phyloP scores from a whole-genome alignment of 2,888 invertebrate species.

The Pollenia griseotomentosa region DNA sequence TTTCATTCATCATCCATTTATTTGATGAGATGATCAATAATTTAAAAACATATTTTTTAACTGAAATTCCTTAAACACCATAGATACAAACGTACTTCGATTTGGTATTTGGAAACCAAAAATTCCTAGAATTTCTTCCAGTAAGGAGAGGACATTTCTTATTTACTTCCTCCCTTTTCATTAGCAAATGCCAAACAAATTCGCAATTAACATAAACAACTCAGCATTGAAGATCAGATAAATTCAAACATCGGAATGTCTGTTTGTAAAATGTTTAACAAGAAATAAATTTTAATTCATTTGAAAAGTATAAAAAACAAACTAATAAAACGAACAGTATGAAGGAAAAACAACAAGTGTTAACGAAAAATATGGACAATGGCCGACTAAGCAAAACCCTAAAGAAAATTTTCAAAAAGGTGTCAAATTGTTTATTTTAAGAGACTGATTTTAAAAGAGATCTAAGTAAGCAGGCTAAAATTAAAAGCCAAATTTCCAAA shows the following conservation, averaged over 20 bases:
- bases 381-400: not conserved
- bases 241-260: conserved; percentile 69
- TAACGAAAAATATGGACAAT: not conserved
- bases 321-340: not conserved
- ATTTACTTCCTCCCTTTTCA: conserved; percentile 61
- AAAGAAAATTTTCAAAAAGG: not conserved
- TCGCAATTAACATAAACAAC: conserved; percentile 74
- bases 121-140: not conserved
- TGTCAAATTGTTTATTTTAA: too few species aligned
- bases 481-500: too few species aligned
- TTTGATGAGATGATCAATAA: not conserved
- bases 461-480: too few species aligned
- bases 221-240: conserved; percentile 70
- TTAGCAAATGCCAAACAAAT: conserved; percentile 73
- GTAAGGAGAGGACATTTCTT: conserved; percentile 1
- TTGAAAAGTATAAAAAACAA: conserved; percentile 44
- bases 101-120: not conserved
- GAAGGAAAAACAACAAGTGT: conserved; percentile 16
- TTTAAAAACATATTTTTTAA: conserved; percentile 4
- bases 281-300: conserved; percentile 73
- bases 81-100: not conserved
- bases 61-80: conserved; percentile 14
- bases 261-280: conserved; percentile 72
- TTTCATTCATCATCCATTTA: not conserved
- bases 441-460: too few species aligned